Base-by-base conservation (phyloP, 1,140 invertebrate species). In the Caerostris extrusa region DNA sequence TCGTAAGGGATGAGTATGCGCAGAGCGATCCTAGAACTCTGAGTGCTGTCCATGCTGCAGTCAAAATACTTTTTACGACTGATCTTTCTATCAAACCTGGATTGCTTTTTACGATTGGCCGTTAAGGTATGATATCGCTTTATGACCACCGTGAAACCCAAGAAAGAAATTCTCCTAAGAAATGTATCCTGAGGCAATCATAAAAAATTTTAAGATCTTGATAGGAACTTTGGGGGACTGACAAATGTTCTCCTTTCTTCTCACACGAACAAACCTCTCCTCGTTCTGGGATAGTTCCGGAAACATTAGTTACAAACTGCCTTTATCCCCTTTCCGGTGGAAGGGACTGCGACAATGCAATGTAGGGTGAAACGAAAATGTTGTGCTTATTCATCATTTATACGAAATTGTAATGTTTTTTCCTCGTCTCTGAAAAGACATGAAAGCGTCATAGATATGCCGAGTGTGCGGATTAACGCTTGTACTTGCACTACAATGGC, bases 51-150 rank as follows among this genome's bases (percentile, higher is more conserved):
- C 82, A 17, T 57, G 19, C 56, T 58, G 34, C 56, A 58, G 55
- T 58, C 82, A 56, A 17, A 57, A 6, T 55, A 67, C 50, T 53
- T 88, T n/a, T 64, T 88, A 64, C 34, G 86, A 53, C n/a, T 88
- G 14, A 17, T 14, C 60, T 50, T 87, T 60, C 58, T 60, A n/a
- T 88, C 53, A 64, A 88, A 55, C 60, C 8, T 7, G 86, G 86
- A 88, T 64, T 88, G 86, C n/a, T 88, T 88, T 34, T 88, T 88
- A 88, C 60, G 86, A 88, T 88, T 61, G 86, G 61, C 86, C 86
- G 61, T 88, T 88, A 88, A 12, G 86, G 60, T 64, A 64, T 60
- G 83, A 85, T 85, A 85, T 19, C 83, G 57, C 60, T 88, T 88
- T 88, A 88, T 88, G 86, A 88, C 86, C 60, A 7, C 19, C 3